Conservation (phyloP, 2,888 invertebrate genomes). For the Sisyra nigra region DNA sequence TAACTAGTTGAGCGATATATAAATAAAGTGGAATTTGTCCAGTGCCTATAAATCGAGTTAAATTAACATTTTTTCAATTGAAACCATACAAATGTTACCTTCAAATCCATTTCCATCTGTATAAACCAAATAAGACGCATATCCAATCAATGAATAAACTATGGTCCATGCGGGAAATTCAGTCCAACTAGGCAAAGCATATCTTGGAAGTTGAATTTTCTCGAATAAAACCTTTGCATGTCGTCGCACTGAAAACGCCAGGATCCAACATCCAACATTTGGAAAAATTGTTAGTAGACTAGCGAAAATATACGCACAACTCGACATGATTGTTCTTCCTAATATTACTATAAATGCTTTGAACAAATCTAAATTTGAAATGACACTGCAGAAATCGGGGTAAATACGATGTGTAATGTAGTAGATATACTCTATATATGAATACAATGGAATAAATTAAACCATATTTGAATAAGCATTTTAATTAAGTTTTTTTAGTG, state of each 20-base stretch:
- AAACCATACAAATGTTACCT: background rate
- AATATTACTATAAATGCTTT: background rate
- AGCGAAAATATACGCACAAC: background rate
- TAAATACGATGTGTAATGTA: too few species aligned
- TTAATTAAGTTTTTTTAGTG: too few species aligned
- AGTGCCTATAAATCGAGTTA: background rate
- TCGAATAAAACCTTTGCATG: background rate
- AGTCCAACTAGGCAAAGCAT: conserved; percentile 2
- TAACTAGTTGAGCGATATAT: background rate
- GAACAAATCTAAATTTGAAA: background rate
- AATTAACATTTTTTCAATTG: background rate
- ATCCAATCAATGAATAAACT: conserved; percentile 1
- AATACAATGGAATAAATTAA: too few species aligned
- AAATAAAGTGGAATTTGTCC: background rate
- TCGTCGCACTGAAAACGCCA: background rate
- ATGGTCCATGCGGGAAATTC: conserved; percentile 1
- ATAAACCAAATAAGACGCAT: conserved; percentile 4
- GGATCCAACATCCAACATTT: conserved; percentile 1
- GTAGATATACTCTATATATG: too few species aligned
- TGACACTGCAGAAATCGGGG: too few species aligned
- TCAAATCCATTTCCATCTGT: background rate
- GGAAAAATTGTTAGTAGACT: conserved; percentile 2
- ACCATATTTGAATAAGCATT: too few species aligned
- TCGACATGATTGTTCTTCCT: too few species aligned
- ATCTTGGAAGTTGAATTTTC: conserved; percentile 2